Evolutionary conservation across 1,140 invertebrate genomes (phyloP).

Genomic region (Conopomorpha cramerella): DNA sequence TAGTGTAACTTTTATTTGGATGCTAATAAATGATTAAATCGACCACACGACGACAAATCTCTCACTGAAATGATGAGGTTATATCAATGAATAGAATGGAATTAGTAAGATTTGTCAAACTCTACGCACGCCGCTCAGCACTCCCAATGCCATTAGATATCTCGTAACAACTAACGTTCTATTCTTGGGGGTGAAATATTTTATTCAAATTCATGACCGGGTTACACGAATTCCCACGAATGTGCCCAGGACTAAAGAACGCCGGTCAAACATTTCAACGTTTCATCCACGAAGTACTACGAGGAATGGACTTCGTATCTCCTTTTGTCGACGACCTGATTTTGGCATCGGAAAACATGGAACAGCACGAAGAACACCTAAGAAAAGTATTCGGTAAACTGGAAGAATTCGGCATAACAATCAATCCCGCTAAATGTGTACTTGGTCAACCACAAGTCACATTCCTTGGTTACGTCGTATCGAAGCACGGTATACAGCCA

Average conservation of each 20-base stretch:
- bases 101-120: too few species aligned
- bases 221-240: too few species aligned
- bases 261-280: too few species aligned
- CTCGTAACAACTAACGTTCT: too few species aligned
- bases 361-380: slow-evolving; percentile 5
- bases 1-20: not conserved
- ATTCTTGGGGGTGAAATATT: too few species aligned
- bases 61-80: too few species aligned
- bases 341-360: slow-evolving; percentile 2
- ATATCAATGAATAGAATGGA: too few species aligned
- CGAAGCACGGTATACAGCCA: not conserved
- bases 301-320: slow-evolving; percentile 7
- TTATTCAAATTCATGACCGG: too few species aligned
- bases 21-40: not conserved
- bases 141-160: too few species aligned
- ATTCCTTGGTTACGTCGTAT: slow-evolving; percentile 1
- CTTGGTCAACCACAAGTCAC: not conserved
- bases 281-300: slow-evolving; percentile 6
- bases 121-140: too few species aligned
- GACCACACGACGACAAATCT: too few species aligned
- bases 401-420: not conserved
- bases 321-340: slow-evolving; percentile 8
- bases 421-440: slow-evolving; percentile 2
- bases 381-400: not conserved
- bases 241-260: too few species aligned